A percentile compares a stretch with the other conserved stretches of the same genome.
These are phyloP conservation scores for Caranx ignobilis DNA, from an alignment of 2,113 vertebrate genomes.

Conservation along the genomic window DNA sequence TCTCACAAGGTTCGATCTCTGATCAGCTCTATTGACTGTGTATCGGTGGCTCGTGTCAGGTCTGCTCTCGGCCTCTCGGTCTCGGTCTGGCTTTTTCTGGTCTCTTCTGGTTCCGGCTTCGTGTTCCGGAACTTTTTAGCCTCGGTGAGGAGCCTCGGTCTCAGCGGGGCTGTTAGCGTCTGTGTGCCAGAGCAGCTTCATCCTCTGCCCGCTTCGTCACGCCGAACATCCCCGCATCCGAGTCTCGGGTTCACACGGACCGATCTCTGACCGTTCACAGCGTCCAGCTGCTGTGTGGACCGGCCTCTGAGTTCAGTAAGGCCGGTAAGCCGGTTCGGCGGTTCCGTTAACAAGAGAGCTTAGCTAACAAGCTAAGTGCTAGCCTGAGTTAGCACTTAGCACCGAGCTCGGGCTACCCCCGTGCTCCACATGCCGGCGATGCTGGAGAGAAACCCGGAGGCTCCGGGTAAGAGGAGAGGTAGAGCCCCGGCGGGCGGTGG, in stretches of 20 bases:
- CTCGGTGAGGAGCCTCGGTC: neutral
- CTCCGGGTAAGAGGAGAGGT: conserved; percentile 89
- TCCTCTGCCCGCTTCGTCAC: neutral
- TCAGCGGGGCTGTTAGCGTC: conserved; percentile 26
- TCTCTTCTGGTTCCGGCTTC: conserved; percentile 15
- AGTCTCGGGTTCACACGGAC: neutral
- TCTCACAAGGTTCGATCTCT: neutral
- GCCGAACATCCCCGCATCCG: neutral
- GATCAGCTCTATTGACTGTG: neutral
- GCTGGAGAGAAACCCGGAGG: conserved; percentile 90
- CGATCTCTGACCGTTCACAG: no score
- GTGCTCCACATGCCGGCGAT: conserved; percentile 87
- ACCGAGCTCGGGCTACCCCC: neutral
- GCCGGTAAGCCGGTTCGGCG: neutral
- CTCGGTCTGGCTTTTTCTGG: neutral
- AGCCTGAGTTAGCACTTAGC: conserved; percentile 36
- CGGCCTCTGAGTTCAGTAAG: neutral
- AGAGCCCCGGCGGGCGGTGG: conserved; percentile 80
- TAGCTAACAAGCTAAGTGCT: conserved; percentile 37
- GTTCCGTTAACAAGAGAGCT: conserved; percentile 38
- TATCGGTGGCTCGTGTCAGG: neutral
- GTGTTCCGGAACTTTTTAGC: conserved; percentile 53
- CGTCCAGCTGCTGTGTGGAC: neutral
- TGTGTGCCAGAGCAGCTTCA: neutral
- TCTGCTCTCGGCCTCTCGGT: neutral